Evolutionary conservation across 2,888 invertebrate species (phyloP), one percentile per base, ranked within the genome.

Genomic region (Agrilus biguttatus): DNA sequence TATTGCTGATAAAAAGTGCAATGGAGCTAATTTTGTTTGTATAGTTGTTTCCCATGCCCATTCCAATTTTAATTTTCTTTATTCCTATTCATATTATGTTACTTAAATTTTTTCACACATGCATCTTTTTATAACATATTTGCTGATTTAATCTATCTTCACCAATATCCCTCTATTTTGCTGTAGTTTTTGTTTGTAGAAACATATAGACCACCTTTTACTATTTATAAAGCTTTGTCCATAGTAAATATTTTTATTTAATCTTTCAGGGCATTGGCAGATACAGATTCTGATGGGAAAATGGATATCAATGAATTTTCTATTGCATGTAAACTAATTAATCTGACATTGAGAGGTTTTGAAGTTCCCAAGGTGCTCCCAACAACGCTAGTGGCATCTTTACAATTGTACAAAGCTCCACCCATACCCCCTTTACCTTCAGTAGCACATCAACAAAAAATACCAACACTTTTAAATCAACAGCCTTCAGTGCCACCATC

Each of bases 221-320:
- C 17, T 17, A 17, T 17, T 17, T 3, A 17, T 17, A 17, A 17
- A 3, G 10, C 34, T 40, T 32, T 17, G 45, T 45, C 10, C 43
- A 37, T n/a, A 40, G 40, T 28, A 10, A 28, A 10, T 14, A 42
- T 37, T 23, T 44, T 33, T 12, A 40, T 43, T 36, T 42, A 33
- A 44, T 45, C 45, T 55, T 63, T 57, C 66, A 76, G 91, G 90
- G 75, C 75, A 10, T 68, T 98, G 38, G 90, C 97, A 1, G 98
- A 98, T 65, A 85, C 92, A 37, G 91, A 97, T 65, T 81, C 88
- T 13, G 98, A 98, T 72, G 98, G 98, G 0, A 91, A 90, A 69
- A 80, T 98, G 76, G 89, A 96, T 59, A 78, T 92, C 42, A 83
- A 85, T 57, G 98, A 98, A 69, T 98, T 97, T 67, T 92, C 92